phyloP scores from a whole-genome alignment of 2,113 vertebrate species.

The Indicator indicator region DNA sequence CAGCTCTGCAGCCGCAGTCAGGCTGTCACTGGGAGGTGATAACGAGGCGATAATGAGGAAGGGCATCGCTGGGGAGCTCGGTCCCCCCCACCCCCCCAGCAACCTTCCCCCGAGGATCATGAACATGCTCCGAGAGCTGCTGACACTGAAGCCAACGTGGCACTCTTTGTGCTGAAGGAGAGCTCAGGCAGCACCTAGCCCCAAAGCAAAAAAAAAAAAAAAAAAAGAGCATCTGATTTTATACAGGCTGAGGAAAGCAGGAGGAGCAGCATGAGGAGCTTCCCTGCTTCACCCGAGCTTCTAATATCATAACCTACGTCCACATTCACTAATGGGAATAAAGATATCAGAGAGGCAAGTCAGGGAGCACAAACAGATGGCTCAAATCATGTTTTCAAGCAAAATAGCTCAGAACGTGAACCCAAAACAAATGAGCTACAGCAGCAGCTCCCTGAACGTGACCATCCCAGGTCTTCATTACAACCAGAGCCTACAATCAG shows the following conservation, averaged over 20 bases:
- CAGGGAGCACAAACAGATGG: not conserved
- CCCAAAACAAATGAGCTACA: not conserved
- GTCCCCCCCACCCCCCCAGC: not conserved
- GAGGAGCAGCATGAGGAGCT: not conserved
- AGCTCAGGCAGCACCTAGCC: not conserved
- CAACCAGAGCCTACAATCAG: not conserved
- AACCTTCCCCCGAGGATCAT: not conserved
- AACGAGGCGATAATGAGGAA: not conserved
- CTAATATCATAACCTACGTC: accelerated
- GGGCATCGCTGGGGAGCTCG: accelerated
- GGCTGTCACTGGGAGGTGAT: not conserved
- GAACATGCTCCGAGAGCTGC: not conserved
- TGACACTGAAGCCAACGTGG: not conserved
- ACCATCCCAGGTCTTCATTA: not conserved
- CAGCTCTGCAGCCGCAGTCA: not conserved
- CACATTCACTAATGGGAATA: accelerated
- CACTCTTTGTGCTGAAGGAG: not conserved
- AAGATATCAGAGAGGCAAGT: not conserved
- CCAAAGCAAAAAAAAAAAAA: not conserved
- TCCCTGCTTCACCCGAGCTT: not conserved
- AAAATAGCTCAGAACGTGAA: not conserved
- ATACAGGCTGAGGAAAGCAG: not conserved
- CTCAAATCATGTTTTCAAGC: conserved; percentile 7
- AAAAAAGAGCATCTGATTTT: not conserved
- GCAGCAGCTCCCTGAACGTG: not conserved